Base-by-base conservation (phyloP, 1,140 invertebrate species). In the Wiebesia pumilae region DNA sequence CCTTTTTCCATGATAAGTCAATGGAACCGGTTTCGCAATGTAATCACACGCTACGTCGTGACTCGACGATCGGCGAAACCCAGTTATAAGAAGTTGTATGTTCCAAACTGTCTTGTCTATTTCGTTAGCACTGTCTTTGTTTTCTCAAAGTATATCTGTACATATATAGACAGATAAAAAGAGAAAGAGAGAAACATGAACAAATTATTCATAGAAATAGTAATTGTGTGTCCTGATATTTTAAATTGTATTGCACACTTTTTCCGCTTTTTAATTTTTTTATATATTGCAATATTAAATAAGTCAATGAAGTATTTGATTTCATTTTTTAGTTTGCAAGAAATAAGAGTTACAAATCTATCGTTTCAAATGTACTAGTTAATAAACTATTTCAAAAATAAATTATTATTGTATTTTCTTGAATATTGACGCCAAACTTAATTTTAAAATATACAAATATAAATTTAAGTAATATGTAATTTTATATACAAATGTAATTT, bases 21-120 rank as follows among this genome's bases (percentile, higher is more conserved):
- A 87, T 82, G 87, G 85, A 89, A 90, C 89, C 87, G 89, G 88
- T 90, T 90, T 90, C 86, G 88, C 88, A 90, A 90, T 85, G 85
- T 83, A 87, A 87, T 84, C 87, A 77, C 87, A 67, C 87, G 78
- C 86, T 82, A 85, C 84, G 86, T 88, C 85, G 81, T 82, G 75
- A 80, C 81, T 67, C 62, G 85, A 85, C 83, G 89, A 83, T 43
- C 79, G 82, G 84, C 85, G 89, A 83, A 83, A 89, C 89, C 89
- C 85, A 89, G 87, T 89, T 88, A 87, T 86, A 85, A 38, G 43
- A n/a, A 71, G 27, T 83, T 40, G 0, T 27, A 30, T 38, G 47
- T 58, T 21, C 30, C 30, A 12, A 10, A 54, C 77, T 79, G 35
- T 79, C 77, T 58, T 79, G 14, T 79, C 47, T 58, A 35, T 30